A percentile compares a stretch with the other conserved stretches of the same genome.
Conservation (phyloP, 2,113 vertebrate species). For the Myrmophylax atrothorax region DNA sequence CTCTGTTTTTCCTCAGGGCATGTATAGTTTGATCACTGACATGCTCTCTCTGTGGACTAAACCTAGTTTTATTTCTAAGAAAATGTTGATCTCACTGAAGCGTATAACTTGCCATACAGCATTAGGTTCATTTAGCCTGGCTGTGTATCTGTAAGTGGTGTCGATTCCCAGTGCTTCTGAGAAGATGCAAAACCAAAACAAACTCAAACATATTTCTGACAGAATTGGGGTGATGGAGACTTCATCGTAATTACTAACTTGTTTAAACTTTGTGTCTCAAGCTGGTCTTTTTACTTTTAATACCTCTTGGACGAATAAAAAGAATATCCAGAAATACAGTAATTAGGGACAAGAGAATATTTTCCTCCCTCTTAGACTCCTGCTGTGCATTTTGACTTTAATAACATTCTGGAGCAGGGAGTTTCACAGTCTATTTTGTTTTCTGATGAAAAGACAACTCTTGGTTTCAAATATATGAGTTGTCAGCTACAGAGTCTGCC, state of each 20-base stretch:
- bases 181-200: not conserved
- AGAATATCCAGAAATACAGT: not conserved
- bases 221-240: not conserved
- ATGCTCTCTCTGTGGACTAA: slow-evolving; percentile 49
- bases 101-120: slow-evolving; percentile 4
- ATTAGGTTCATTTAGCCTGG: not conserved
- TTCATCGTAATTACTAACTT: not conserved
- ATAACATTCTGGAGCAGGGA: not conserved
- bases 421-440: not conserved
- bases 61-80: slow-evolving; percentile 43
- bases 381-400: not conserved
- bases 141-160: not conserved
- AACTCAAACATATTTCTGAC: not conserved
- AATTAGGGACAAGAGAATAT: not conserved
- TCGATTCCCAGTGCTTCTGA: not conserved
- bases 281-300: not conserved
- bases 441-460: not conserved
- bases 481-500: not conserved
- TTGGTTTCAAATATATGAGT: not conserved
- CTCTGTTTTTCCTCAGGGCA: slow-evolving; percentile 33
- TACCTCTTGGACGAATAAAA: not conserved
- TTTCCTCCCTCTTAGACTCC: not conserved
- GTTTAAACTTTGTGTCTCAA: not conserved
- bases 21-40: slow-evolving; percentile 54
- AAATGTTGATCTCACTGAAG: slow-evolving; percentile 26